Evolutionary conservation across 1,140 invertebrate species (phyloP).

Genomic region (Epicauta chinensis): DNA sequence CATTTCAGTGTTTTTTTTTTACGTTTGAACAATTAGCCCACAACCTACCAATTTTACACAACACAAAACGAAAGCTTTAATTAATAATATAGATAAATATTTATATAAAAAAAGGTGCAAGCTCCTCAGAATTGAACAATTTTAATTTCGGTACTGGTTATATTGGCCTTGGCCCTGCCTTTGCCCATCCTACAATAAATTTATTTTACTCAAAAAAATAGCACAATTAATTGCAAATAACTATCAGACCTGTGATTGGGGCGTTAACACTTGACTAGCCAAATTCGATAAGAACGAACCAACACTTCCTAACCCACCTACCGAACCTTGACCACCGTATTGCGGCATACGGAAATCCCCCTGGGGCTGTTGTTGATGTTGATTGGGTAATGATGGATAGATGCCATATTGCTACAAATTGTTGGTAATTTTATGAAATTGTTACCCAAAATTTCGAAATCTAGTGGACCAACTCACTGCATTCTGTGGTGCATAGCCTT

Average conservation of each 20-base stretch:
- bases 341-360: conserved; percentile 21
- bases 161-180: conserved; percentile 4
- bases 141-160: background rate
- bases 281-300: conserved; percentile 18
- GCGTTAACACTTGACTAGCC: conserved; percentile 15
- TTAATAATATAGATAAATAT: too few species aligned
- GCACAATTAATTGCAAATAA: too few species aligned
- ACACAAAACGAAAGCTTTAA: too few species aligned
- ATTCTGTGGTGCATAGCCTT: conserved; percentile 28
- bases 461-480: conserved; percentile 12
- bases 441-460: background rate
- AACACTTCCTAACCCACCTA: conserved; percentile 34
- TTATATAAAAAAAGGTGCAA: too few species aligned
- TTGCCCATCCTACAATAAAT: background rate
- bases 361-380: conserved; percentile 22
- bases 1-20: background rate
- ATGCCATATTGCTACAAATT: conserved; percentile 29
- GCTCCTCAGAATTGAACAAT: too few species aligned
- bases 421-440: too few species aligned
- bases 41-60: too few species aligned
- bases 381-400: conserved; percentile 29
- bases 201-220: too few species aligned
- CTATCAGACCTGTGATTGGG: background rate
- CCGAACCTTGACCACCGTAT: conserved; percentile 31
- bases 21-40: too few species aligned